Evolutionary conservation across 2,888 invertebrate genomes (phyloP).

Genomic region (Phlogophora meticulosa): DNA sequence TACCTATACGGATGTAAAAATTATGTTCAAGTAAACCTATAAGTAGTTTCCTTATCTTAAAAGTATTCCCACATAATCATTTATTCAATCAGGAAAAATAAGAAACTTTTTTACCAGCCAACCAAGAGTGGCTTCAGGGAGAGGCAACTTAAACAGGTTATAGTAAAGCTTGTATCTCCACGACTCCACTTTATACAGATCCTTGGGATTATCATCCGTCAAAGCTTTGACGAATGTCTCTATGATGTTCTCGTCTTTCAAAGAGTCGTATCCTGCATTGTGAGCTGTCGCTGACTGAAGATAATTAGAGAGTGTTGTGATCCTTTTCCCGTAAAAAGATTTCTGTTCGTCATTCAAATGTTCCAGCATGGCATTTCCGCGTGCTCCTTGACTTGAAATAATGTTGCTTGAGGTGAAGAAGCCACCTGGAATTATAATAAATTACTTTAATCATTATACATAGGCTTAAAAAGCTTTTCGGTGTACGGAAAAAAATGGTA

Average conservation of each 20-base stretch:
- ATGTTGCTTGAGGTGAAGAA: constrained; percentile 94
- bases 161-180: constrained; percentile 93
- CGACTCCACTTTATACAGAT: constrained; percentile 93
- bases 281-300: constrained; percentile 85
- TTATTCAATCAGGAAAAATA: constrained; percentile 89
- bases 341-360: constrained; percentile 92
- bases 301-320: constrained; percentile 92
- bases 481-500: no score
- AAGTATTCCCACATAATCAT: constrained; percentile 14
- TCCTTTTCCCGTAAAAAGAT: constrained; percentile 92
- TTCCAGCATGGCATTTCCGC: constrained; percentile 92
- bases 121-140: constrained; percentile 91
- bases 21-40: not conserved
- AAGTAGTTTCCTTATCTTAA: constrained; percentile 24
- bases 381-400: constrained; percentile 91
- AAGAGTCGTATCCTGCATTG: constrained; percentile 83
- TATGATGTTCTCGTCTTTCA: constrained; percentile 91
- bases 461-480: no score
- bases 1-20: not conserved
- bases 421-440: constrained; percentile 90
- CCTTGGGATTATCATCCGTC: constrained; percentile 90
- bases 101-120: constrained; percentile 92
- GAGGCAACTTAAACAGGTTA: constrained; percentile 91
- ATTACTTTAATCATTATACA: no score
- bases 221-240: constrained; percentile 92